Evolutionary conservation across 2,888 invertebrate species (phyloP).

Genomic region (Ormyrus pomaceus): DNA sequence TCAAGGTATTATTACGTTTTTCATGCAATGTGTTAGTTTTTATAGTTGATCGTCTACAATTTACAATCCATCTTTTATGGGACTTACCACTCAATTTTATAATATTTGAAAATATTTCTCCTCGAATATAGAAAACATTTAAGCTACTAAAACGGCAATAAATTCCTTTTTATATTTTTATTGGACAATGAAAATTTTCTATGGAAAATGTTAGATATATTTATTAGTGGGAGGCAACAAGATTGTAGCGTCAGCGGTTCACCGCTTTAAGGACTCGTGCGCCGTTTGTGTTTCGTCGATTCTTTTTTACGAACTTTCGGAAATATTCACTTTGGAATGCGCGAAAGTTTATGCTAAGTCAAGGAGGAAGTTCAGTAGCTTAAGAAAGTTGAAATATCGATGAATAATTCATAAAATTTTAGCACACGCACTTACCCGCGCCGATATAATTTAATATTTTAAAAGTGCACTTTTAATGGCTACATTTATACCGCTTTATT

Average conservation of each 20-base stretch:
- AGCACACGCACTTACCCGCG: neutral
- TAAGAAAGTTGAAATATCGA: constrained; percentile 27
- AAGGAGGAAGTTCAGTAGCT: neutral
- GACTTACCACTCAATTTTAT: too few species aligned
- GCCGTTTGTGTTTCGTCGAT: neutral
- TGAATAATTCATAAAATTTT: constrained; percentile 39
- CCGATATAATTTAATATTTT: constrained; percentile 1
- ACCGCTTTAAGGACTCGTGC: neutral
- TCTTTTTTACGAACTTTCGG: neutral
- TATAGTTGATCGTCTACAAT: too few species aligned
- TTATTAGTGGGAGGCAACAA: neutral
- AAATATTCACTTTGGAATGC: constrained; percentile 16
- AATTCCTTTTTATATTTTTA: too few species aligned
- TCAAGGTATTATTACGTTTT: too few species aligned
- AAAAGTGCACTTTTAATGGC: neutral
- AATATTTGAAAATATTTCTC: too few species aligned
- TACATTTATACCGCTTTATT: neutral
- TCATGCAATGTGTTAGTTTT: too few species aligned
- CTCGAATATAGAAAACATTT: too few species aligned
- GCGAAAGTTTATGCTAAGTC: neutral
- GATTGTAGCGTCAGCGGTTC: constrained; percentile 4
- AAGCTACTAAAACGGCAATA: too few species aligned
- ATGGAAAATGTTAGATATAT: too few species aligned
- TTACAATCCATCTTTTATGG: too few species aligned
- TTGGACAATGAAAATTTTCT: too few species aligned